Evolutionary conservation across 2,888 invertebrate genomes (phyloP).

Genomic region (Drosophila pseudotalamancana): DNA sequence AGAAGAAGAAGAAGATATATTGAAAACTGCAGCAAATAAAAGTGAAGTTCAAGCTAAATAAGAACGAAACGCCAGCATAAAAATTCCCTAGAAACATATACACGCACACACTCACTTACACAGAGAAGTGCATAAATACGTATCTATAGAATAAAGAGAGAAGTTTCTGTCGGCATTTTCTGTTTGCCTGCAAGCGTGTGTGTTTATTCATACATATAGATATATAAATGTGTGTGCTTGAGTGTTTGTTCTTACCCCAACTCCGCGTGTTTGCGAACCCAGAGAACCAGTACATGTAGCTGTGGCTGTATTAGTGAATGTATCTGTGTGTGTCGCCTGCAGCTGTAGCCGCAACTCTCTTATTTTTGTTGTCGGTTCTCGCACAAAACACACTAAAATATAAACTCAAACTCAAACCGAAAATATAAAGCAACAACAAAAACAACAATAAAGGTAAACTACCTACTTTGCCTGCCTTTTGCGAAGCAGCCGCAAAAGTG

Average conservation of each 20-base stretch:
- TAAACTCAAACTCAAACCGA: slow-evolving; percentile 21
- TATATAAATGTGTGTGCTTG: slow-evolving; percentile 9
- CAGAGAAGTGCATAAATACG: slow-evolving; percentile 41
- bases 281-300: slow-evolving; percentile 19
- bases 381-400: slow-evolving; percentile 20
- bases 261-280: slow-evolving; percentile 24
- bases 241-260: slow-evolving; percentile 36
- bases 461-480: slow-evolving; percentile 74
- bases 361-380: slow-evolving; percentile 19
- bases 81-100: slow-evolving; percentile 54
- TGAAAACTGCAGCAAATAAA: slow-evolving; percentile 16
- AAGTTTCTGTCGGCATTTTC: slow-evolving; percentile 52
- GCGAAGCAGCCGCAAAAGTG: slow-evolving; percentile 74
- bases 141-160: slow-evolving; percentile 14
- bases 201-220: neutral
- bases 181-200: slow-evolving; percentile 12
- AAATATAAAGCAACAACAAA: neutral
- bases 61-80: slow-evolving; percentile 63
- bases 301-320: slow-evolving; percentile 24
- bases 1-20: too few relatives aligned
- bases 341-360: slow-evolving; percentile 8
- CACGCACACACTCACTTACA: slow-evolving; percentile 5
- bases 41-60: slow-evolving; percentile 48
- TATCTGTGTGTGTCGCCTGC: slow-evolving; percentile 9
- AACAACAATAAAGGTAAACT: slow-evolving; percentile 66